Evolutionary conservation across 1,140 invertebrate genomes (phyloP), one percentile per base, ranked within the genome.

Genomic region (Eriocheir sinensis): DNA sequence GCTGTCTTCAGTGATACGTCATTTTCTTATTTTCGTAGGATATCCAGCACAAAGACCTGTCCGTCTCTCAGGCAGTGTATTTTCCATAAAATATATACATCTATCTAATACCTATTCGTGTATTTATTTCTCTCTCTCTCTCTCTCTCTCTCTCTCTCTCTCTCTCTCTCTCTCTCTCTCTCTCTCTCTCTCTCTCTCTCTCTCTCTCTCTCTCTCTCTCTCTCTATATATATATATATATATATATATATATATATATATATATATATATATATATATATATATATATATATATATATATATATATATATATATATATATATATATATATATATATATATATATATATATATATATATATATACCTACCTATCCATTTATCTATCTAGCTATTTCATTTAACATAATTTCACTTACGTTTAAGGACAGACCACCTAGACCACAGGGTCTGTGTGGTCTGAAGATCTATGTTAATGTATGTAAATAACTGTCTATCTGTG

Each of bases 221-320:
- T n/a, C n/a, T n/a, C n/a, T n/a, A n/a, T n/a, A n/a, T n/a, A n/a
- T 30, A n/a, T 34, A 30, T 88, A 38, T 34, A 30, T 38, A 88
- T 88, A 34, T 88, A 30, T 38, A 30, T 38, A 88, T 88, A 88
- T 88, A 88, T 38, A 88, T 88, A 88, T 38, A 88, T 88, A 88
- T 38, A 88, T 83, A 88, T 38, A 88, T 88, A 88, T 38, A 88
- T 88, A 88, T 88, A 88, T 88, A 88, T 88, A 88, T 88, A 88
- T 88, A 88, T 88, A 88, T 88, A 88, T 88, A 88, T 38, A 81
- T 81, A 81, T 81, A 81, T 81, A 81, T 81, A 81, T 81, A 81
- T 81, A 81, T 81, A 81, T 81, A 81, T 81, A 81, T 81, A 81
- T 81, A 81, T 81, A 34, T 34, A 34, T 81, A 34, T 34, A 34